Base-by-base conservation (phyloP, 1,140 invertebrate genomes). In the Hyles vespertilio region DNA sequence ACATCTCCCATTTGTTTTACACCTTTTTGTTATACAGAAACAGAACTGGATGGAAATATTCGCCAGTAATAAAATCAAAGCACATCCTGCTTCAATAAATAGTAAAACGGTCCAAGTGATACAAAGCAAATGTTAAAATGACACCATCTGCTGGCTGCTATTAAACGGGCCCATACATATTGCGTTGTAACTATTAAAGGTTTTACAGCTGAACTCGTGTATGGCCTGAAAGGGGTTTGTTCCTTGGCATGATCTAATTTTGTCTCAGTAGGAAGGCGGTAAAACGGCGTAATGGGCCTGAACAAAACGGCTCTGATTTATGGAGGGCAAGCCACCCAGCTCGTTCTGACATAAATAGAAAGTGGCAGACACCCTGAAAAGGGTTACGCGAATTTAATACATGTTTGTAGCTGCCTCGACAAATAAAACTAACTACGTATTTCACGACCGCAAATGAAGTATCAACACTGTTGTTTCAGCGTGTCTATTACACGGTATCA, bases 241-340 rank as follows among this genome's bases (percentile, higher is more conserved):
- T 77, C 74, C 74, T 73, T 63, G 71, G 76, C 74, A 79, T 81
- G 74, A 80, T 79, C 78, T 79, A 81, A 84, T 81, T 84, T 81
- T 79, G 75, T 81, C 73, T 77, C 78, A 76, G 76, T 78, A 77
- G 70, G 69, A 77, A 80, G 77, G 79, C 77, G 79, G 78, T 84
- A 84, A 79, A 84, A 79, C 74, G 75, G 61, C 69, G 79, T 81
- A 81, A 84, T 81, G 77, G 78, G 74, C 69, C 71, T 67, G 77
- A 81, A 81, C 75, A 80, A 81, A 81, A 81, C 72, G 73, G 66
- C 69, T 65, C 78, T 81, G 81, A 83, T 83, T 81, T 83, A 83
- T 81, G 65, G 77, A 70, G 77, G 73, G 60, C 72, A 65, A 58
- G 69, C 72, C 72, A 79, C 78, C 74, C 71, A 67, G 70, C 72